A percentile compares a stretch with the other conserved stretches of the same genome.
phyloP scores from a whole-genome alignment of 2,797 vertebrate species.

The Danionella dracula region DNA sequence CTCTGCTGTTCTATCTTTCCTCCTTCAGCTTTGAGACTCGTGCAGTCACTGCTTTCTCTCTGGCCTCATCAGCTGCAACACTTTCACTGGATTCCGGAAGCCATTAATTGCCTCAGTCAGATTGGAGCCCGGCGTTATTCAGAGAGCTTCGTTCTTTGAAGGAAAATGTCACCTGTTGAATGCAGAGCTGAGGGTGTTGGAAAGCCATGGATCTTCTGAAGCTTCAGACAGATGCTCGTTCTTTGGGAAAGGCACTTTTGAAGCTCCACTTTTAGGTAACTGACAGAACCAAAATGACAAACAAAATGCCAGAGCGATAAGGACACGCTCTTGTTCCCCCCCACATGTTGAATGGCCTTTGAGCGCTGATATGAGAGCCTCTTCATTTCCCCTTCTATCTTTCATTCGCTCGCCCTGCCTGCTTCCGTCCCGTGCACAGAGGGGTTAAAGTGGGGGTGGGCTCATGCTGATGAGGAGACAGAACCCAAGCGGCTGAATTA shows the following conservation, averaged over 20 bases:
- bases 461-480: constrained; percentile 42
- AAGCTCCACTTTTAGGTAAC: constrained; percentile 27
- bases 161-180: constrained; percentile 42
- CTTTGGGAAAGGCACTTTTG: background rate
- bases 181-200: background rate
- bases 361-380: constrained; percentile 31
- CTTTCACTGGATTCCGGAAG: background rate
- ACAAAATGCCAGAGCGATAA: constrained; percentile 72
- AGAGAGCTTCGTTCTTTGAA: constrained; percentile 5
- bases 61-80: background rate
- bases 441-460: constrained; percentile 1
- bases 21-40: background rate
- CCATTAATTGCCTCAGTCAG: background rate
- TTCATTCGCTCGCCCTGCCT: constrained; percentile 15
- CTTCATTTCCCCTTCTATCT: background rate
- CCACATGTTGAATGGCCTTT: constrained; percentile 21
- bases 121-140: background rate
- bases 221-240: background rate
- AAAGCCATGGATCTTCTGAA: background rate
- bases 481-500: constrained; percentile 42
- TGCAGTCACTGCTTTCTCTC: too few species aligned
- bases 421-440: background rate
- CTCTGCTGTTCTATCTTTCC: background rate
- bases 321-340: background rate
- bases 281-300: constrained; percentile 21